Evolutionary conservation across 2,888 invertebrate species (phyloP).

Genomic region (Catocala sponsa): DNA sequence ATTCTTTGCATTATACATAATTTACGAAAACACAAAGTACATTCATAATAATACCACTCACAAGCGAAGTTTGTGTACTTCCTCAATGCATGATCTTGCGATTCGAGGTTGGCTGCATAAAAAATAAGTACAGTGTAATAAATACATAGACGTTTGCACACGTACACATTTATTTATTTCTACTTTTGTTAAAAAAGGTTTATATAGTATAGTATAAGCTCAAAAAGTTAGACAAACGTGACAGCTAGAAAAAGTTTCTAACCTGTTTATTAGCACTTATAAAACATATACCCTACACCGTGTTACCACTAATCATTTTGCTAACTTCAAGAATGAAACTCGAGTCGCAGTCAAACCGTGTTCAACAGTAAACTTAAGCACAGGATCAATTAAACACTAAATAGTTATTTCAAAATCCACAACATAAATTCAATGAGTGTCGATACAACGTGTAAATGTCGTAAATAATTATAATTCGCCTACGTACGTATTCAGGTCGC

Average conservation of each 20-base stretch:
- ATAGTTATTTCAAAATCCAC: background rate
- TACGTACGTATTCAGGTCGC: constrained; percentile 23
- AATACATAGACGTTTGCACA: background rate
- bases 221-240: too few relatives aligned
- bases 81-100: constrained; percentile 23
- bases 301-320: too few relatives aligned
- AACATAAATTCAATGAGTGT: background rate
- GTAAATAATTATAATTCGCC: constrained; percentile 27
- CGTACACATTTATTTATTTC: too few relatives aligned
- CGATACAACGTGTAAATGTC: constrained; percentile 7
- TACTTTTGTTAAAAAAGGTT: too few relatives aligned
- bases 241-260: too few relatives aligned
- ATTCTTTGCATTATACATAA: background rate
- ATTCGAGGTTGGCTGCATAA: constrained; percentile 24
- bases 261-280: too few relatives aligned
- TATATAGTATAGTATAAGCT: background rate
- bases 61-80: constrained; percentile 15
- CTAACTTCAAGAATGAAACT: too few relatives aligned
- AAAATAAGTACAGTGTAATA: constrained; percentile 11
- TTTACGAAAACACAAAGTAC: background rate
- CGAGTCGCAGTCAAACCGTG: too few relatives aligned
- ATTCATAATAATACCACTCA: constrained; percentile 1
- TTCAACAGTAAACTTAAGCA: too few relatives aligned
- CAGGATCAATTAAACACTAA: too few relatives aligned
- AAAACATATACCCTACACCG: too few relatives aligned